Evolutionary conservation across 2,888 invertebrate species (phyloP), one percentile per base, ranked within the genome.

Genomic region (Drosophila mulleri): DNA sequence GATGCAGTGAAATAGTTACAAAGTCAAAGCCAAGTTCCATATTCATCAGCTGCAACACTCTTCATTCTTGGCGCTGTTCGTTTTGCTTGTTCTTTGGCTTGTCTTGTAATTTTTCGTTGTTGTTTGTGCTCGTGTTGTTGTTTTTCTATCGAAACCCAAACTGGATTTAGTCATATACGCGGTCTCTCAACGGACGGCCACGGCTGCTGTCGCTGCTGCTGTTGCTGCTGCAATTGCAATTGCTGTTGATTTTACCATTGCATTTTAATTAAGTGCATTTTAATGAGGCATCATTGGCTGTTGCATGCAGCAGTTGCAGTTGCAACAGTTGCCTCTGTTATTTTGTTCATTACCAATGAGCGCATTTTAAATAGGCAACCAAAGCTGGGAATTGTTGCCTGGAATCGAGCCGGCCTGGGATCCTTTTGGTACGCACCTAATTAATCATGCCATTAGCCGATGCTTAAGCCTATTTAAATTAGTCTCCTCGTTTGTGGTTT

Each of bases 21-120:
- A 78, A 78, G 88, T 88, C 83, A 90, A 89, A 89, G 90, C 86
- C 91, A 92, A 91, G 91, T 91, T 91, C 92, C 92, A 91, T 91
- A 92, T 91, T 91, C 90, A 91, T 91, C 91, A 90, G 88, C 76
- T 80, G 85, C 86, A 84, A 90, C 86, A 90, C 86, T 89, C 84
- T 88, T 89, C 89, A 80, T 89, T 88, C 89, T 84, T 89, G 89
- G 73, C 79, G 89, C 72, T 79, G 83, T 75, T 75, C 57, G 65
- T 61, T 82, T 57, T 74, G 76, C 75, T 81, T 78, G 74, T 83
- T 78, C 84, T 69, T 60, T 88, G 84, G 67, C 84, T 73, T 87
- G 83, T 87, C 83, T 83, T 83, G 82, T 83, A 84, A 89, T 86
- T 88, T 83, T 83, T 87, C 88, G 87, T 75, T 77, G 77, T 67